phyloP scores from a whole-genome alignment of 2,888 invertebrate genomes.

The Amphipoea oculea region DNA sequence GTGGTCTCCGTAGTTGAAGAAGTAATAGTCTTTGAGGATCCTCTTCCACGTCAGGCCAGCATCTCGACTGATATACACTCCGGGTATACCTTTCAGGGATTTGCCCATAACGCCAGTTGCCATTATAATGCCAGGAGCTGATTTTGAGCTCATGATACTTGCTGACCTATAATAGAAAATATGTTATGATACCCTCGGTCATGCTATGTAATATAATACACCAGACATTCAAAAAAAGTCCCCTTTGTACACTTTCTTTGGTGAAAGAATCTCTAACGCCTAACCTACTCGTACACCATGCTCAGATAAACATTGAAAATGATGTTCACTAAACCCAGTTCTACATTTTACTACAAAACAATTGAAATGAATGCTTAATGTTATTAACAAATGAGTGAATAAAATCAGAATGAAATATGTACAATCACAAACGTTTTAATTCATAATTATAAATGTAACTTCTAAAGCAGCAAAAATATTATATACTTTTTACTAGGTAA shows the following conservation, averaged over 20 bases:
- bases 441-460: constrained; percentile 7
- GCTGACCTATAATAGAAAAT: constrained; percentile 89
- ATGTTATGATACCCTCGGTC: constrained; percentile 24
- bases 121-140: constrained; percentile 96
- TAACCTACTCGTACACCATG: constrained; percentile 41
- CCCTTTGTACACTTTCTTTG: constrained; percentile 11
- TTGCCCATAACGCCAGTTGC: constrained; percentile 95
- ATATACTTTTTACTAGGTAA: background rate
- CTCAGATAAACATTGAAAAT: constrained; percentile 28
- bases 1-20: constrained; percentile 97
- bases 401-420: constrained; percentile 37
- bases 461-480: background rate
- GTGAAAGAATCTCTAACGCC: constrained; percentile 29
- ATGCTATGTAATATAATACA: constrained; percentile 16
- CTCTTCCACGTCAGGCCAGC: constrained; percentile 92
- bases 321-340: constrained; percentile 15
- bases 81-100: constrained; percentile 94
- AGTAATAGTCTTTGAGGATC: constrained; percentile 94
- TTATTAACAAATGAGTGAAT: constrained; percentile 46
- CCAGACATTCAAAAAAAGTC: constrained; percentile 15
- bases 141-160: constrained; percentile 95
- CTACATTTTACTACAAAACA: constrained; percentile 33
- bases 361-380: constrained; percentile 4
- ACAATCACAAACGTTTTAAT: constrained; percentile 34
- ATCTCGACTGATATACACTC: constrained; percentile 87